phyloP scores from a whole-genome alignment of 2,888 invertebrate genomes.

The Chrysotoxum bicinctum region DNA sequence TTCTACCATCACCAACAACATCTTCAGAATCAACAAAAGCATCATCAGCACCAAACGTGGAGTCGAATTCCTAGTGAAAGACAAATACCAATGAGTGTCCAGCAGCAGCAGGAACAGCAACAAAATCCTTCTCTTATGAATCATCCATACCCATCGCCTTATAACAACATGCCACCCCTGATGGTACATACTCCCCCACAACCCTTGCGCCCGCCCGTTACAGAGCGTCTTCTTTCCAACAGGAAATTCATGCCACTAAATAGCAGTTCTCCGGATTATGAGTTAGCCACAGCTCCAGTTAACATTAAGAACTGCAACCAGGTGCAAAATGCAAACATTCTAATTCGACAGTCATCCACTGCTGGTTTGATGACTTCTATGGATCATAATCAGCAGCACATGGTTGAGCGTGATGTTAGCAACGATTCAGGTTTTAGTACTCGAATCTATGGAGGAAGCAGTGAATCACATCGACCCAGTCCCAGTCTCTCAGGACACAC shows the following conservation, averaged over 20 bases:
- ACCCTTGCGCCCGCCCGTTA: slow-evolving; percentile 43
- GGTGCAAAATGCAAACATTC: slow-evolving; percentile 63
- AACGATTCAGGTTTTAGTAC: slow-evolving; percentile 94
- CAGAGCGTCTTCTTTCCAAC: slow-evolving; percentile 59
- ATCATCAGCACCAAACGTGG: slow-evolving; percentile 53
- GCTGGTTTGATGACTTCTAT: slow-evolving; percentile 51
- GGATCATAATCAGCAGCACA: slow-evolving; percentile 73
- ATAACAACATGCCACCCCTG: slow-evolving; percentile 63
- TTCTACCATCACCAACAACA: slow-evolving; percentile 57
- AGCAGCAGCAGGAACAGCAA: slow-evolving; percentile 30
- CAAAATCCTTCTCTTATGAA: slow-evolving; percentile 40
- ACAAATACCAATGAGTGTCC: slow-evolving; percentile 30
- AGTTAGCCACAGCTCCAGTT: slow-evolving; percentile 38
- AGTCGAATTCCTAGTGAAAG: slow-evolving; percentile 35
- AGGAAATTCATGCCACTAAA: slow-evolving; percentile 65
- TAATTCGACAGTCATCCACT: slow-evolving; percentile 56
- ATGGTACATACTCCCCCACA: slow-evolving; percentile 61
- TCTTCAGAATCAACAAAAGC: slow-evolving; percentile 42
- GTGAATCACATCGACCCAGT: slow-evolving; percentile 87
- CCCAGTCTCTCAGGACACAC: slow-evolving; percentile 86
- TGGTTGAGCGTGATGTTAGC: slow-evolving; percentile 86
- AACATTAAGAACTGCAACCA: slow-evolving; percentile 63
- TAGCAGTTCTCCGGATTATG: slow-evolving; percentile 61
- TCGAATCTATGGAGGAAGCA: slow-evolving; percentile 88
- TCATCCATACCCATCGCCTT: slow-evolving; percentile 53